phyloP scores from a whole-genome alignment of 2,888 invertebrate species.

The Thereva unica region DNA sequence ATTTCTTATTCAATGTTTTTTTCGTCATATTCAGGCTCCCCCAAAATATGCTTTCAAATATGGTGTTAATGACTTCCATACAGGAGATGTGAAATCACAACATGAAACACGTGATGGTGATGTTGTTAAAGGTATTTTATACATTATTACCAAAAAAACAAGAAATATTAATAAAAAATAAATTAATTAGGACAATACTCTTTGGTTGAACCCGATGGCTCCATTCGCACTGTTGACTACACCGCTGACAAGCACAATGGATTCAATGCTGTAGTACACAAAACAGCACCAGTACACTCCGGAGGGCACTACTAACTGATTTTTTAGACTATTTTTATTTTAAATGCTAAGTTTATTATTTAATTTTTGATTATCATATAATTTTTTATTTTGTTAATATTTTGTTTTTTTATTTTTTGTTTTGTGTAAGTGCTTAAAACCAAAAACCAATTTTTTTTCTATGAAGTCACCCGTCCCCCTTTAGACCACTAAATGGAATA shows the following conservation, averaged over 20 bases:
- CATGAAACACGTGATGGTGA: conserved; percentile 68
- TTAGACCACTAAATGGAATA: background rate
- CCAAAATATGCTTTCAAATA: conserved; percentile 65
- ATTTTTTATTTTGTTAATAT: conserved; percentile 20
- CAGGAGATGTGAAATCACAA: conserved; percentile 67
- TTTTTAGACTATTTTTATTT: too few relatives aligned
- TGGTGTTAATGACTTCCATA: conserved; percentile 62
- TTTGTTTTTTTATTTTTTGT: conserved; percentile 23
- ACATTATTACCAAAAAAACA: background rate
- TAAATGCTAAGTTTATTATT: background rate
- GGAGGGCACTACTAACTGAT: conserved; percentile 25
- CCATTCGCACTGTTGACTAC: conserved; percentile 66
- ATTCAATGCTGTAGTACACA: conserved; percentile 58
- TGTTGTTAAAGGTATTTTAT: conserved; percentile 63
- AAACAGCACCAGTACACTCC: conserved; percentile 56
- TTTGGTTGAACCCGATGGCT: conserved; percentile 74
- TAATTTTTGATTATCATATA: conserved; percentile 11
- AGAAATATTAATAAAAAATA: background rate
- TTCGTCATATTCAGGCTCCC: conserved; percentile 61
- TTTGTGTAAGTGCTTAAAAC: conserved; percentile 32
- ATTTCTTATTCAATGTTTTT: conserved; percentile 13
- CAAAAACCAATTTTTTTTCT: conserved; percentile 30
- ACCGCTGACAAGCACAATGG: conserved; percentile 59
- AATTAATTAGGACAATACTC: conserved; percentile 61
- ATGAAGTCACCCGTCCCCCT: background rate